Percentiles rank a stretch among this genome's conserved stretches.
These are phyloP conservation scores for Phrynosoma blainvillii DNA, from an alignment of 2,113 vertebrate species.

Conservation along the genomic window DNA sequence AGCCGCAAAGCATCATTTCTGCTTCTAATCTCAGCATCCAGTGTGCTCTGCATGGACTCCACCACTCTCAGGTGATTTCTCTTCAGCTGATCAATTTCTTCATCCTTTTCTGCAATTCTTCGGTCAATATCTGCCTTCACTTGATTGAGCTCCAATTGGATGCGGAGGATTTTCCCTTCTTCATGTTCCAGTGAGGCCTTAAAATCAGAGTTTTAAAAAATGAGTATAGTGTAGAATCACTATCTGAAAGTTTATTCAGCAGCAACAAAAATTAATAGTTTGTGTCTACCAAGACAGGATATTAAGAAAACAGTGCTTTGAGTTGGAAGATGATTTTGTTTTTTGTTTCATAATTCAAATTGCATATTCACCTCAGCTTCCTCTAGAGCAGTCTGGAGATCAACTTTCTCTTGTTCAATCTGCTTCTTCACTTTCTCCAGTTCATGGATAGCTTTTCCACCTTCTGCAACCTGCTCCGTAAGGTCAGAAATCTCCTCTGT, in stretches of 20 bases:
- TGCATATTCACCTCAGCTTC: slow-evolving; percentile 80
- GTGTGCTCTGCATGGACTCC: slow-evolving; percentile 79
- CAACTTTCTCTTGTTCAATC: slow-evolving; percentile 83
- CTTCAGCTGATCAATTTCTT: slow-evolving; percentile 79
- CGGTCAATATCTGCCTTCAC: slow-evolving; percentile 77
- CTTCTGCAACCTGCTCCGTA: slow-evolving; percentile 84
- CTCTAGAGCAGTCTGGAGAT: slow-evolving; percentile 85
- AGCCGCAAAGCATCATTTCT: slow-evolving; percentile 81
- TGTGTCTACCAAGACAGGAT: background rate
- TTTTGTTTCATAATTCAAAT: background rate
- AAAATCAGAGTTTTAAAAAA: slow-evolving; percentile 6
- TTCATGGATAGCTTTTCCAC: slow-evolving; percentile 87
- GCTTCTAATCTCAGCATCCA: slow-evolving; percentile 79
- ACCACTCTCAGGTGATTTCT: slow-evolving; percentile 74
- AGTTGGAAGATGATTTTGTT: background rate
- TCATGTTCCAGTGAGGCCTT: slow-evolving; percentile 78
- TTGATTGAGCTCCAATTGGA: slow-evolving; percentile 79
- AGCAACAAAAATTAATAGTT: background rate
- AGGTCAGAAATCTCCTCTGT: slow-evolving; percentile 89
- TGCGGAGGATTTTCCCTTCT: slow-evolving; percentile 78
- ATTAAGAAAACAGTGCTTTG: background rate
- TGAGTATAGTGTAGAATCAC: background rate
- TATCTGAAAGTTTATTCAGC: background rate
- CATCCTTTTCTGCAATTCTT: slow-evolving; percentile 79
- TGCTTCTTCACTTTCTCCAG: slow-evolving; percentile 90